Base-by-base conservation (phyloP, 2,888 invertebrate genomes). In the Zaprionus obscuricornis region DNA sequence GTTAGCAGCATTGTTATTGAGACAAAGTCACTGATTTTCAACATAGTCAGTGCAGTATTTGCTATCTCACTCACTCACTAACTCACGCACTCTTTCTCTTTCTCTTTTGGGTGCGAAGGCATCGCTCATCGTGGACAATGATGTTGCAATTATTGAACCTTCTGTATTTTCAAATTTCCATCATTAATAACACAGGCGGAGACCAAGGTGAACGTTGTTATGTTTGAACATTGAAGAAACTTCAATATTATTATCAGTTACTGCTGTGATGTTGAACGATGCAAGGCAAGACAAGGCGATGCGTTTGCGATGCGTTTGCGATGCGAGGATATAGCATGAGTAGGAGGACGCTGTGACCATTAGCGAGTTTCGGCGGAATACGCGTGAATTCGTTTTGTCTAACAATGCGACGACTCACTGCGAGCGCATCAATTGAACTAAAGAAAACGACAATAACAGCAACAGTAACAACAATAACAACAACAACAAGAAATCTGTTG, bases 171-270 rank as follows among this genome's bases (percentile, higher is more conserved):
- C 79, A 88, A 89, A 89, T 89, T 89, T 89, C 87, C 85, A 87
- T 89, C 90, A 89, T 89, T 89, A 89, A 89, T 89, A 89, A 86
- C 89, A 84, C 90, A 88, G 88, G 86, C 89, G 88, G 89, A 77
- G 85, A 78, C 81, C 88, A 87, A 88, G 87, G 88, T 87, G 85
- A 87, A 76, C 71, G 67, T n/a, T n/a, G n/a, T n/a, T n/a, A n/a
- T n/a, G n/a, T n/a, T n/a, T 71, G 50, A 49, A 36, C 39, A n/a
- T n/a, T n/a, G n/a, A n/a, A n/a, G n/a, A n/a, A n/a, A n/a, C n/a
- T n/a, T n/a, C n/a, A n/a, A n/a, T n/a, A n/a, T n/a, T n/a, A n/a
- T n/a, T n/a, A n/a, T n/a, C n/a, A n/a, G n/a, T n/a, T n/a, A n/a
- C n/a, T n/a, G n/a, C n/a, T n/a, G n/a, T n/a, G n/a, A n/a, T n/a